Evolutionary conservation across 2,888 invertebrate genomes (phyloP), one percentile per base, ranked within the genome.

Genomic region (Amiota communis): DNA sequence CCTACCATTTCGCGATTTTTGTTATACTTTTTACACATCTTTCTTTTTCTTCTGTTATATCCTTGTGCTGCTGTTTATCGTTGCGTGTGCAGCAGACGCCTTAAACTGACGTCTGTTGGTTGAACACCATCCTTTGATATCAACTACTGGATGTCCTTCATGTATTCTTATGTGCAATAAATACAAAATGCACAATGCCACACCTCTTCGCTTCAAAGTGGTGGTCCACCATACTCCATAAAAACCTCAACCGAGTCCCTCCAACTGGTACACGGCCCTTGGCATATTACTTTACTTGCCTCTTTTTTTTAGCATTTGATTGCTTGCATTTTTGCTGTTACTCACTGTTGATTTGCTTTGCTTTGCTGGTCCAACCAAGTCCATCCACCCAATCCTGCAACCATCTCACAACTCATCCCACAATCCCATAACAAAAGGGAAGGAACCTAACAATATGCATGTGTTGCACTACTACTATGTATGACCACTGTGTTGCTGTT

Each of bases 1-100:
- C 83, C 83, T 83, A 84, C 84, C 81, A 84, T 80, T 83, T 81
- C 84, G 81, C 83, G 83, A 77, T 79, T 75, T 69, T n/a, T 69
- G 71, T 48, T 23, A 9, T n/a, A 13, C 49, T 65, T 65, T 36
- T 65, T 59, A 59, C 20, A 4, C 3, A 20, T 17, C 10, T 23
- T 59, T 59, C 59, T 59, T 59, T 23, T 59, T 59, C 59, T 36
- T 36, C 36, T 36, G 36, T 36, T 36, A 36, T 8, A 36, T 36
- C 36, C 53, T 53, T 53, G 20, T 15, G 20, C 23, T 59, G 59
- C 59, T 59, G 59, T 59, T 23, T 20, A 59, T 59, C 36, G 8
- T 36, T 36, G 4, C 36, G 36, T 36, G 36, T 36, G 6, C 36
- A 36, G 36, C 36, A 36, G 36, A 36, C 36, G 36, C 36, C 36